Conservation (phyloP, 2,888 invertebrate genomes). For the Gortyna flavago region DNA sequence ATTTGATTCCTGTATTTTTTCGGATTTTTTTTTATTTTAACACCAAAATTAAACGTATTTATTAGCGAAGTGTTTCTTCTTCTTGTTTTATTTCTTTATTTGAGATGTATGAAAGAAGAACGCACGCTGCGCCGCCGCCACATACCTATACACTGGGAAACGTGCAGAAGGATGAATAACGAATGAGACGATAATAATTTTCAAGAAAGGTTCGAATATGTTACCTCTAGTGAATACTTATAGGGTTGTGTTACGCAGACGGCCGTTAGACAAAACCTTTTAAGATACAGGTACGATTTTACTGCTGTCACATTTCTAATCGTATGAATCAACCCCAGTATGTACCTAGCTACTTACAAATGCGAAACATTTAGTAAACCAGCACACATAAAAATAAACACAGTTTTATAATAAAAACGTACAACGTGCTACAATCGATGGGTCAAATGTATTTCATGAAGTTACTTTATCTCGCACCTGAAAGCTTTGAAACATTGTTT, state of each 20-base stretch:
- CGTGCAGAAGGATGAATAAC: not conserved
- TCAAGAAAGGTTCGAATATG: not conserved
- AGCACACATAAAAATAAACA: not conserved
- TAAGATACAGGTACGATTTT: not conserved
- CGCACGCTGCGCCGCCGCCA: too few relatives aligned
- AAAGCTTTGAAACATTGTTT: slow-evolving; percentile 55
- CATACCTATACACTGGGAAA: not conserved
- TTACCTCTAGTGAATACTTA: not conserved
- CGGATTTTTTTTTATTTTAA: too few relatives aligned
- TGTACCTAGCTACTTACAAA: too few relatives aligned
- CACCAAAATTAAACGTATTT: too few relatives aligned
- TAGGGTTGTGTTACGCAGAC: not conserved
- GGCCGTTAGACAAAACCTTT: not conserved
- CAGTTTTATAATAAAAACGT: not conserved
- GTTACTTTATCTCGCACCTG: slow-evolving; percentile 45
- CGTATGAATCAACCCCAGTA: not conserved
- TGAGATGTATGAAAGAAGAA: not conserved
- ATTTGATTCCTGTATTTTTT: too few relatives aligned
- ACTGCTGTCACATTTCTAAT: not conserved
- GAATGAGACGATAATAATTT: not conserved
- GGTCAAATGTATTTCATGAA: slow-evolving; percentile 27
- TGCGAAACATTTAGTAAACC: not conserved
- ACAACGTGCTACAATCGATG: slow-evolving; percentile 4
- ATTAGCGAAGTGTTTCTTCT: too few relatives aligned
- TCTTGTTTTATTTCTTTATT: too few relatives aligned